phyloP scores from a whole-genome alignment of 1,140 invertebrate species.

The Tetramorium alpestre region DNA sequence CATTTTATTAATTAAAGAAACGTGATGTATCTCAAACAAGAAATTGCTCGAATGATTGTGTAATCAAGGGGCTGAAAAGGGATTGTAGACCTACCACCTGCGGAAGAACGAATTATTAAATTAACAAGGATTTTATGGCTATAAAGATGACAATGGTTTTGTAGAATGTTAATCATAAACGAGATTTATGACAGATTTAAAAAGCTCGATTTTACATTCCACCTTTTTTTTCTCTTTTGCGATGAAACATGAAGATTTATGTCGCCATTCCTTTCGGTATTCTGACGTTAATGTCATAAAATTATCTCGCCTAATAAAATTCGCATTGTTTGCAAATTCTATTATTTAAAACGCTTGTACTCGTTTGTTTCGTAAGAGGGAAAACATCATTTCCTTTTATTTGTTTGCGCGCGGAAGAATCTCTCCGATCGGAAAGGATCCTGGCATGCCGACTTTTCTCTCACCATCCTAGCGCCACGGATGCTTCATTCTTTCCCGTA shows the following conservation, averaged over 20 bases:
- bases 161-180: background rate
- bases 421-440: slow-evolving; percentile 29
- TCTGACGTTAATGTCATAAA: slow-evolving; percentile 13
- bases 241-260: background rate
- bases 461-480: background rate
- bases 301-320: slow-evolving; percentile 27
- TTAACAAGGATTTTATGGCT: background rate
- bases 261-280: background rate
- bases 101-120: background rate
- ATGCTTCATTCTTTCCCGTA: slow-evolving; percentile 43
- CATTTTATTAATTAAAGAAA: slow-evolving; percentile 37
- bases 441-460: slow-evolving; percentile 15
- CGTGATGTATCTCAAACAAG: background rate
- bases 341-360: slow-evolving; percentile 32
- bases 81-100: background rate
- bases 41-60: background rate
- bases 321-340: slow-evolving; percentile 25
- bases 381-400: slow-evolving; percentile 15
- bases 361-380: background rate
- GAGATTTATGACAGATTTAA: background rate
- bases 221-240: background rate
- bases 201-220: background rate
- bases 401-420: slow-evolving; percentile 9
- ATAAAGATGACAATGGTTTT: background rate
- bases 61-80: background rate